phyloP scores from a whole-genome alignment of 2,888 invertebrate genomes.

The Cryptophagus acutangulus region DNA sequence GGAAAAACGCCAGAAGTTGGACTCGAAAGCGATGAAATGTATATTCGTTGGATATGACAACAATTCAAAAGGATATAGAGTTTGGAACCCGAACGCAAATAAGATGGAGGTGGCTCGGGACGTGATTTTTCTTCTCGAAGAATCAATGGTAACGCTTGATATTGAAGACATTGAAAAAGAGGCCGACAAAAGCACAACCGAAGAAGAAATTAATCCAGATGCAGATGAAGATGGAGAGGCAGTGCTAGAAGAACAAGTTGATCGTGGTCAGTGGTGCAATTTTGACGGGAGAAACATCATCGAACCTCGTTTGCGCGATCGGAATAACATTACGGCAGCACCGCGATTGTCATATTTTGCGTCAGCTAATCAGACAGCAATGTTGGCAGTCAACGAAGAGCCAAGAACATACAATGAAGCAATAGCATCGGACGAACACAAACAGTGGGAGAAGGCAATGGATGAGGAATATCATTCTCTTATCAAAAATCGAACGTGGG shows the following conservation, averaged over 20 bases:
- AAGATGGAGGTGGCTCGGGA: neutral
- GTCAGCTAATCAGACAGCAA: neutral
- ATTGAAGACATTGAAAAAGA: neutral
- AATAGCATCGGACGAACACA: neutral
- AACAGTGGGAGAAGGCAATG: neutral
- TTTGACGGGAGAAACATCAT: too few relatives aligned
- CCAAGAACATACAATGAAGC: constrained; percentile 1
- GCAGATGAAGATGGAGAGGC: too few relatives aligned
- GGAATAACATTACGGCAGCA: neutral
- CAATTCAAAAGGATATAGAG: neutral
- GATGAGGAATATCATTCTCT: neutral
- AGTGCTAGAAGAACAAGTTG: too few relatives aligned
- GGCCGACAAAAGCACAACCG: neutral
- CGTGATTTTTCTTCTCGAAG: neutral
- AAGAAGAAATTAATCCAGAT: neutral
- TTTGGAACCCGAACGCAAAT: neutral
- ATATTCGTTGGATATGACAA: constrained; percentile 1
- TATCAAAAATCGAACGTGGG: neutral
- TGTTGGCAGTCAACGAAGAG: too few relatives aligned
- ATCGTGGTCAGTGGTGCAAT: too few relatives aligned
- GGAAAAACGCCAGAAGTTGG: neutral
- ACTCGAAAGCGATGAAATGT: neutral
- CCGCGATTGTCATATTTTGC: neutral
- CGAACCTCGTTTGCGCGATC: too few relatives aligned
- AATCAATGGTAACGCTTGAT: neutral